Base-by-base conservation (phyloP, 2,113 vertebrate species). In the Menidia beryllina region DNA sequence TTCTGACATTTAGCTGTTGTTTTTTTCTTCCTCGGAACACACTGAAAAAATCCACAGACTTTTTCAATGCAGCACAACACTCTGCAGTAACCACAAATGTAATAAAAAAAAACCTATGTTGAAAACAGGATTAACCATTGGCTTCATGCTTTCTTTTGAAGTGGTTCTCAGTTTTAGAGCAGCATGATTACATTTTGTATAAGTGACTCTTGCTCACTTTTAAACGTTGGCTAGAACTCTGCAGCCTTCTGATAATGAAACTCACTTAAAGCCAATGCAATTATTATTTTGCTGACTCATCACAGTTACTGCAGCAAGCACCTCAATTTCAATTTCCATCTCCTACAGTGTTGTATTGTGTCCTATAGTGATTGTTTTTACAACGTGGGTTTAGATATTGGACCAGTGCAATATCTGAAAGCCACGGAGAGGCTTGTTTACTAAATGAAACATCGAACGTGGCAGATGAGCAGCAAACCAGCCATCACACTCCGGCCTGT, bases 281-380 rank as follows among this genome's bases (percentile, higher is more conserved):
- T 65, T 26, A 56, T 7, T 13, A 25, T 13, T 51, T 69, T 24
- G 9, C 21, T 25, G 39, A 27, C 23, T 23, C 25, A 52, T 24
- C 27, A 50, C 41, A 58, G 9, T 39, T 3, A 15, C 23, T 51
- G 1, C 12, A 21, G 58, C 23, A 69, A 45, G 5, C 45, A 8
- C 19, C 3, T 11, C 66, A 38, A 74, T 75, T n/a, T 20, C 4
- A 53, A 66, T 39, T n/a, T 70, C 12, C 13, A 25, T 41, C 47
- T 30, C 7, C 27, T 80, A 43, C 23, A 81, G 69, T 73, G 53
- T n/a, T n/a, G n/a, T n/a, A n/a, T n/a, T n/a, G n/a, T n/a, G n/a
- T n/a, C n/a, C n/a, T 80, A 43, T 25, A 81, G 69, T 73, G 53
- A 64, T 75, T 79, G 75, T 57, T 47, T 56, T 36, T 25, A 7